Evolutionary conservation across 2,888 invertebrate genomes (phyloP).

Genomic region (Dolichomitus sp.): DNA sequence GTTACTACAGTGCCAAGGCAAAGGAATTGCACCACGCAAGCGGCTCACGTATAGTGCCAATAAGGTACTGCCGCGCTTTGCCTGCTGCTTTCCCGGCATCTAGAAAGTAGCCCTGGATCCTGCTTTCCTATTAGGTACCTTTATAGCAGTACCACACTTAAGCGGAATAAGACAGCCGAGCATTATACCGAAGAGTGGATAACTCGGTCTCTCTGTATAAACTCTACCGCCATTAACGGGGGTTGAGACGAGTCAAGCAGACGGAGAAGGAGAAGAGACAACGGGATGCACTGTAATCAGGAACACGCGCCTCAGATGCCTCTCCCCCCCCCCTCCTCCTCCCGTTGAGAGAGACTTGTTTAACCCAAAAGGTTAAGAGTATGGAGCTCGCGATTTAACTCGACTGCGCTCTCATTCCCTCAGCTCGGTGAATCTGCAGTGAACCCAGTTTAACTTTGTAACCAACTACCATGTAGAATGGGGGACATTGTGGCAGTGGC

Average conservation of each 20-base stretch:
- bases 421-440: background rate
- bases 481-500: background rate
- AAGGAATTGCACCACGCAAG: constrained; percentile 25
- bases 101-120: constrained; percentile 63
- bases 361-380: constrained; percentile 76
- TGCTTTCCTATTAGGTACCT: constrained; percentile 49
- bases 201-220: constrained; percentile 32
- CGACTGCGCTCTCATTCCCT: constrained; percentile 50
- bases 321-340: constrained; percentile 48
- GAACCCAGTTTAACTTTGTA: background rate
- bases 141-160: constrained; percentile 20
- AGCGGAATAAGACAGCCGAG: constrained; percentile 11
- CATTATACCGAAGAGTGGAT: constrained; percentile 23
- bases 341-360: constrained; percentile 55
- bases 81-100: constrained; percentile 56
- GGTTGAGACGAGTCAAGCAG: constrained; percentile 23
- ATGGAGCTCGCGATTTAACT: constrained; percentile 49
- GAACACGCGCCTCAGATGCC: constrained; percentile 76
- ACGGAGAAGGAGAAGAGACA: constrained; percentile 44
- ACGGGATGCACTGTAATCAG: constrained; percentile 78
- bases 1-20: background rate
- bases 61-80: constrained; percentile 34
- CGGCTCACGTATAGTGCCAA: constrained; percentile 31
- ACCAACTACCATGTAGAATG: background rate
- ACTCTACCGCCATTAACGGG: constrained; percentile 49